These are phyloP conservation scores for Zaprionus capensis DNA, from an alignment of 1,140 invertebrate species.

Conservation along the genomic window DNA sequence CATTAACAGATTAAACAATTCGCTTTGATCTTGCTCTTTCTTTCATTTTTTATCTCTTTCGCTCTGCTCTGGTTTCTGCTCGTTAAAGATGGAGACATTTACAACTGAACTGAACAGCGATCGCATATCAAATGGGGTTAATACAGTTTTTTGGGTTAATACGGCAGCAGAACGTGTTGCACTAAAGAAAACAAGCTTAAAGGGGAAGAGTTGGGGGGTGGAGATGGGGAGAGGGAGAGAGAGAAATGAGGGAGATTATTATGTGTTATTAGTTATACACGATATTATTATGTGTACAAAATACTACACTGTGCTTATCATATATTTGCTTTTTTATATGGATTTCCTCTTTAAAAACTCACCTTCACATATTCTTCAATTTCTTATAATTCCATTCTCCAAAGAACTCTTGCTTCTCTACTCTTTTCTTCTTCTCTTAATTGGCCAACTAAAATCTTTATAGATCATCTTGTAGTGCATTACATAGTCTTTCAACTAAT, in stretches of 20 bases:
- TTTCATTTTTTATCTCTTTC: background rate
- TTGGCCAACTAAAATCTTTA: conserved; percentile 2
- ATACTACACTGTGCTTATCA: background rate
- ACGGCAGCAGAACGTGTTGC: conserved; percentile 14
- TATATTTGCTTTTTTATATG: background rate
- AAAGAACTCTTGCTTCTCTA: background rate
- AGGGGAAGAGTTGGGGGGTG: background rate
- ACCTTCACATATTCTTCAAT: background rate
- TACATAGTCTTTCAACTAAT: conserved; percentile 15
- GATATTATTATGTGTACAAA: too few species aligned
- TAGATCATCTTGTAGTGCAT: conserved; percentile 24
- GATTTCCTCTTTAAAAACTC: background rate
- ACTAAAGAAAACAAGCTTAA: background rate
- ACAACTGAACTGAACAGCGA: background rate
- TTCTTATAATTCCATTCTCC: background rate
- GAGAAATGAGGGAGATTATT: background rate
- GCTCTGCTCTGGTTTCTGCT: conserved; percentile 2
- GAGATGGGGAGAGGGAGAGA: background rate
- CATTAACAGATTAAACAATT: conserved; percentile 45
- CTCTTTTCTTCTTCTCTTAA: background rate
- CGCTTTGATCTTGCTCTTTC: conserved; percentile 36
- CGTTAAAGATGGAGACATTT: conserved; percentile 43
- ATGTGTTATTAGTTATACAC: background rate
- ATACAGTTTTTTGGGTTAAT: conserved; percentile 20
- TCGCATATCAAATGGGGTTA: conserved; percentile 18